Percentiles rank a stretch among this genome's conserved stretches.
phyloP scores from a whole-genome alignment of 2,888 invertebrate genomes.

The Spialia ferax region DNA sequence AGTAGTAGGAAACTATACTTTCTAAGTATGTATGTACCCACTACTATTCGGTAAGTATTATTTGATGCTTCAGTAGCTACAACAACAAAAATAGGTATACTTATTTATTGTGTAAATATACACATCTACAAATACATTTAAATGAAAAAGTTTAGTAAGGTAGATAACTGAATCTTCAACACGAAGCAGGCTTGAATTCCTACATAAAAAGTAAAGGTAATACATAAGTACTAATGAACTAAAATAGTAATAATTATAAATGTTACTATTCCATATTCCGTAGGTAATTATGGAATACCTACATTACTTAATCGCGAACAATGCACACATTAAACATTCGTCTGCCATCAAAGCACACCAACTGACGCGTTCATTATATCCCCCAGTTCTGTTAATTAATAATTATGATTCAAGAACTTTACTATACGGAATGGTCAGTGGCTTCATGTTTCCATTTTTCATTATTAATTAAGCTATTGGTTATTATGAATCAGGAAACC shows the following conservation, averaged over 20 bases:
- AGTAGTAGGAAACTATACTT: too few species aligned
- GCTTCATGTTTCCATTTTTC: not conserved
- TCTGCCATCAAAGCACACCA: not conserved
- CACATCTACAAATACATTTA: too few species aligned
- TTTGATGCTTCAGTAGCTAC: too few species aligned
- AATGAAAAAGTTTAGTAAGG: not conserved
- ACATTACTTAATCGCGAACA: conserved; percentile 1
- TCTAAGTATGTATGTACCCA: too few species aligned
- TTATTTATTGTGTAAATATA: too few species aligned
- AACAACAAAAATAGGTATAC: too few species aligned
- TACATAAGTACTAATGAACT: not conserved
- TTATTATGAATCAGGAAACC: too few species aligned
- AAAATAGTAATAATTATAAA: conserved; percentile 8
- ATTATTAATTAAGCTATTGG: too few species aligned
- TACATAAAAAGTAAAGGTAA: not conserved
- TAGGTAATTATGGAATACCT: not conserved
- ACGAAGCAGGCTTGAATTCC: too few species aligned
- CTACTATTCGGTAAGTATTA: too few species aligned
- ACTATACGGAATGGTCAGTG: not conserved
- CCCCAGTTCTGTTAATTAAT: conserved; percentile 14
- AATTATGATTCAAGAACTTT: not conserved
- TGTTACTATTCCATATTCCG: too few species aligned
- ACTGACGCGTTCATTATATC: conserved; percentile 14
- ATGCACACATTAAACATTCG: not conserved
- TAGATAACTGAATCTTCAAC: too few species aligned